Evolutionary conservation across 2,113 vertebrate genomes (phyloP).

Genomic region (Osmerus eperlanus): DNA sequence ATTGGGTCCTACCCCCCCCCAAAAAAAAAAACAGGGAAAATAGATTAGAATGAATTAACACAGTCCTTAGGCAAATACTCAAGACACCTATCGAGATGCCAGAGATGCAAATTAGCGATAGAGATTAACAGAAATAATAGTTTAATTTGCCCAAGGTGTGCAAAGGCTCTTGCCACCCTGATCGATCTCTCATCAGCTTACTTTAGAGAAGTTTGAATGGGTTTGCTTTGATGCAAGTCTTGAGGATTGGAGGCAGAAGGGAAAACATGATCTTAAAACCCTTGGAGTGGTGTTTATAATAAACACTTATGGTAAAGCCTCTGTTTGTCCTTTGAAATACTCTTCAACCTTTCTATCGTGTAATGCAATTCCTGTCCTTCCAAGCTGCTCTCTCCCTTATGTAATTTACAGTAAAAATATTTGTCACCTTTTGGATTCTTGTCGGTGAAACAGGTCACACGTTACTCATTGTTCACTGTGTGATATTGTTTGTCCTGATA

Average conservation of each 20-base stretch:
- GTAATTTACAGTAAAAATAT: not conserved
- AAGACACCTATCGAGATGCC: slow-evolving; percentile 50
- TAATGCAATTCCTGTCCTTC: not conserved
- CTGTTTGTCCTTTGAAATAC: not conserved
- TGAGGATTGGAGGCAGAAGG: not conserved
- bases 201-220: slow-evolving; percentile 25
- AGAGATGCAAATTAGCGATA: slow-evolving; percentile 63
- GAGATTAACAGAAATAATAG: slow-evolving; percentile 67
- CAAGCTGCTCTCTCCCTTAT: not conserved
- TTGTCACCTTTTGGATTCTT: too few species aligned
- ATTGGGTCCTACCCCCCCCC: slow-evolving; percentile 50
- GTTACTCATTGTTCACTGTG: too few species aligned
- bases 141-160: slow-evolving; percentile 54
- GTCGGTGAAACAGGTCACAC: too few species aligned
- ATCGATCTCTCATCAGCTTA: slow-evolving; percentile 55
- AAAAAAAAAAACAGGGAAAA: slow-evolving; percentile 54
- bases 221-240: slow-evolving; percentile 5
- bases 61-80: slow-evolving; percentile 62
- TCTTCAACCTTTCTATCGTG: not conserved
- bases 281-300: too few species aligned
- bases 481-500: too few species aligned
- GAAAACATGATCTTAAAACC: too few species aligned
- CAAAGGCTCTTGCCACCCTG: slow-evolving; percentile 49
- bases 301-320: not conserved
- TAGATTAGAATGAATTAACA: slow-evolving; percentile 69